Percentiles rank a stretch among this genome's conserved stretches.
phyloP scores from a whole-genome alignment of 2,888 invertebrate genomes.

The Eilema depressum region DNA sequence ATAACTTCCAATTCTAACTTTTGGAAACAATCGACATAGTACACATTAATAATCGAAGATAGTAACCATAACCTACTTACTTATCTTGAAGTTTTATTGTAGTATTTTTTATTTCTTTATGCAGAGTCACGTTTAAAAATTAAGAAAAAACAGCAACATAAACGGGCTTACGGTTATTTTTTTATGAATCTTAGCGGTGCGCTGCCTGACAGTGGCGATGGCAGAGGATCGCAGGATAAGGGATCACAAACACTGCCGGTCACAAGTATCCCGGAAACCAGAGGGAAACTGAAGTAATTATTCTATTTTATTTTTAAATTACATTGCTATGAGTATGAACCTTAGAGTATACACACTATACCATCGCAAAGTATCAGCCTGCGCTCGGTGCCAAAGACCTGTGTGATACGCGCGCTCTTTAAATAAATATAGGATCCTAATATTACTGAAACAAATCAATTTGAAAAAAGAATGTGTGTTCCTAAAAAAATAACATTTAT shows the following conservation, averaged over 20 bases:
- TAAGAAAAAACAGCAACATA: background rate
- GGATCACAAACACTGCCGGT: background rate
- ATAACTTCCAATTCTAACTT: too few relatives aligned
- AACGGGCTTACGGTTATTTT: slow-evolving; percentile 3
- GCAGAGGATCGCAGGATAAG: background rate
- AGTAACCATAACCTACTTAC: too few relatives aligned
- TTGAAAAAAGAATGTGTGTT: background rate
- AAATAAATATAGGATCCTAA: too few relatives aligned
- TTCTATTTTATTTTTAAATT: background rate
- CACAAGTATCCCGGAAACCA: background rate
- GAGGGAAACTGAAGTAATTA: background rate
- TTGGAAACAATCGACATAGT: too few relatives aligned
- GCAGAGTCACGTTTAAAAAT: background rate
- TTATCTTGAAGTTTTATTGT: background rate
- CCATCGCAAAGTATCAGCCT: too few relatives aligned
- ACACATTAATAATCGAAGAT: too few relatives aligned
- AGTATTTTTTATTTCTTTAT: background rate
- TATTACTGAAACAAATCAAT: background rate
- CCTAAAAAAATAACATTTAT: background rate
- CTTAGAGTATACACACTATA: too few relatives aligned
- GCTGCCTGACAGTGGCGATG: background rate
- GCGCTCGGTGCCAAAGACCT: too few relatives aligned
- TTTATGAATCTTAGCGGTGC: slow-evolving; percentile 19
- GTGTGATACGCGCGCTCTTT: too few relatives aligned
- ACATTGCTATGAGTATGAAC: background rate